Evolutionary conservation across 2,113 vertebrate species (phyloP).

Genomic region (Datnioides undecimradiatus): DNA sequence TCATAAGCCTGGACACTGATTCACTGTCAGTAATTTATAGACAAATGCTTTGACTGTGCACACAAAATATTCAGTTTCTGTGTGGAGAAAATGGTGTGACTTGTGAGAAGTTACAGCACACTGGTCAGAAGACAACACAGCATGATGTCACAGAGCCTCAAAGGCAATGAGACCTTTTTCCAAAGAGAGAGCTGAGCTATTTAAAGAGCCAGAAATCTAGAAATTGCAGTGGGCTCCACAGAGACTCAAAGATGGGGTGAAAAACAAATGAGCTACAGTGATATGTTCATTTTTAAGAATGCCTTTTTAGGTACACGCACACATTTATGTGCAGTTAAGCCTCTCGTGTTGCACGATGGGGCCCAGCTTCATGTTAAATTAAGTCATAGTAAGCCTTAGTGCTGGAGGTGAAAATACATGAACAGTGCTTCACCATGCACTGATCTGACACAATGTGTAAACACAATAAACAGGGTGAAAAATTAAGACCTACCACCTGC

Average conservation of each 20-base stretch:
- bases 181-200: conserved; percentile 5
- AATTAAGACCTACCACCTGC: conserved; percentile 51
- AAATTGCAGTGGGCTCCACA: conserved; percentile 26
- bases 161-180: conserved; percentile 27
- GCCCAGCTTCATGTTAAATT: not conserved
- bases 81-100: not conserved
- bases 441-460: conserved; percentile 4
- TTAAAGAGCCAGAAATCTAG: conserved; percentile 25
- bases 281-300: not conserved
- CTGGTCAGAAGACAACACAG: not conserved
- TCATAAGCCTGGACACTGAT: not conserved
- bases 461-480: conserved; percentile 41
- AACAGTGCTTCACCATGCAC: conserved; percentile 15
- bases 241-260: conserved; percentile 8
- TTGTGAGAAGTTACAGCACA: not conserved
- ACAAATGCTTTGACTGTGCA: not conserved
- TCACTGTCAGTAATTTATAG: not conserved
- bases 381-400: not conserved
- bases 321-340: not conserved
- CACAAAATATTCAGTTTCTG: not conserved
- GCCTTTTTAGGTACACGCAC: not conserved
- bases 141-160: not conserved
- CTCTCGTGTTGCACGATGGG: not conserved
- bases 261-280: conserved; percentile 8
- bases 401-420: not conserved